Evolutionary conservation across 2,113 vertebrate genomes (phyloP).

Genomic region (Egretta garzetta): DNA sequence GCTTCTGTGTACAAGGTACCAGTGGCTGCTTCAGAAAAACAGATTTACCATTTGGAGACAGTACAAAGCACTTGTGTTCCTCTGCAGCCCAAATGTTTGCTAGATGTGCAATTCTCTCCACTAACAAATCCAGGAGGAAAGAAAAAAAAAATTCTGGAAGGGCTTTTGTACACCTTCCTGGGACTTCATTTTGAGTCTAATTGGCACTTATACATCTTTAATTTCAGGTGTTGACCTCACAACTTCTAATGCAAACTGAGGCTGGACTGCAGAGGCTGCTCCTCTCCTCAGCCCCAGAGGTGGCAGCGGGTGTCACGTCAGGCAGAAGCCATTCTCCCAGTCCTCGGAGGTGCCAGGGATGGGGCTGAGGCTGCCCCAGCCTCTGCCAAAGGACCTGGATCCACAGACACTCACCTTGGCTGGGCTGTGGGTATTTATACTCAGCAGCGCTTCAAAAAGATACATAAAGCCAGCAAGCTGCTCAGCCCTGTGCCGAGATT

Average conservation of each 20-base stretch:
- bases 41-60: not conserved
- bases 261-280: not conserved
- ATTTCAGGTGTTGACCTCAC: not conserved
- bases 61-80: not conserved
- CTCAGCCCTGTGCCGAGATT: fast-evolving
- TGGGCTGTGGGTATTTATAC: not conserved
- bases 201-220: not conserved
- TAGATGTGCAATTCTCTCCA: not conserved
- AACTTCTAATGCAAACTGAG: not conserved
- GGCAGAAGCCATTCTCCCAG: fast-evolving
- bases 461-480: not conserved
- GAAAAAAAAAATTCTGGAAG: not conserved
- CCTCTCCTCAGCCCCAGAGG: not conserved
- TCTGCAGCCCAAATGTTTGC: not conserved
- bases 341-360: not conserved
- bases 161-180: not conserved
- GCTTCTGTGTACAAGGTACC: not conserved
- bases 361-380: not conserved
- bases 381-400: not conserved
- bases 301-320: fast-evolving
- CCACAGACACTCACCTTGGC: fast-evolving
- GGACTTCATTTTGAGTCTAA: not conserved
- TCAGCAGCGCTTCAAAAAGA: not conserved
- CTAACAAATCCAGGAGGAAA: not conserved
- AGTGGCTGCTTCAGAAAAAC: not conserved